These are phyloP conservation scores for Phrynosoma blainvillii DNA, from an alignment of 2,113 vertebrate species.

Conservation along the genomic window DNA sequence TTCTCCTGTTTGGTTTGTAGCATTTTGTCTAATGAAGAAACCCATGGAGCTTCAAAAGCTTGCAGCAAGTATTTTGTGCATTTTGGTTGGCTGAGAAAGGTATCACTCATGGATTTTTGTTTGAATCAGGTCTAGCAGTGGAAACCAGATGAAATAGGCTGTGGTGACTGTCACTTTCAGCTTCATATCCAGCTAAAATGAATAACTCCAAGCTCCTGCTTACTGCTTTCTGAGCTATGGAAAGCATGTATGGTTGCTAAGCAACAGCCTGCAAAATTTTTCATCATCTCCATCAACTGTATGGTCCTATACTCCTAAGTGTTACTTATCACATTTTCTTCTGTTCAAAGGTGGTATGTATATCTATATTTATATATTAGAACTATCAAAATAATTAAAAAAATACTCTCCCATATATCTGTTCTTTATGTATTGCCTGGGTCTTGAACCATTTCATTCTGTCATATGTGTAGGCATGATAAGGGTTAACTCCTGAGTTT, in stretches of 20 bases:
- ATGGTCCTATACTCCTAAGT: background rate
- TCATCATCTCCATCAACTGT: background rate
- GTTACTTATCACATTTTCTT: background rate
- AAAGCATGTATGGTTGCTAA: slow-evolving; percentile 9
- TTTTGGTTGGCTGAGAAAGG: too few relatives aligned
- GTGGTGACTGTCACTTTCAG: background rate
- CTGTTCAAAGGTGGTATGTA: background rate
- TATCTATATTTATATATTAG: background rate
- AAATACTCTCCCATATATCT: too few relatives aligned
- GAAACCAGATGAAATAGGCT: background rate
- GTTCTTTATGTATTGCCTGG: background rate
- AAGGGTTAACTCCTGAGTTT: background rate
- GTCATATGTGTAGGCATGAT: too few relatives aligned
- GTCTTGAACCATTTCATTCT: background rate
- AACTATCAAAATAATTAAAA: too few relatives aligned
- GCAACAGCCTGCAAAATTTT: background rate
- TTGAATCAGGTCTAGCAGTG: background rate
- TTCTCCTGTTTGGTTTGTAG: too few relatives aligned
- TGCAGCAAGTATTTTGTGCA: too few relatives aligned
- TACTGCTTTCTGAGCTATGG: background rate
- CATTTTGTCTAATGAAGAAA: too few relatives aligned
- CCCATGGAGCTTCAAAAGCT: too few relatives aligned
- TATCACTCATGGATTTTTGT: too few relatives aligned
- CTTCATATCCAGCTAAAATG: background rate
- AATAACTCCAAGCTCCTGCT: background rate